phyloP scores from a whole-genome alignment of 2,888 invertebrate genomes.

The Spilarctia lutea region DNA sequence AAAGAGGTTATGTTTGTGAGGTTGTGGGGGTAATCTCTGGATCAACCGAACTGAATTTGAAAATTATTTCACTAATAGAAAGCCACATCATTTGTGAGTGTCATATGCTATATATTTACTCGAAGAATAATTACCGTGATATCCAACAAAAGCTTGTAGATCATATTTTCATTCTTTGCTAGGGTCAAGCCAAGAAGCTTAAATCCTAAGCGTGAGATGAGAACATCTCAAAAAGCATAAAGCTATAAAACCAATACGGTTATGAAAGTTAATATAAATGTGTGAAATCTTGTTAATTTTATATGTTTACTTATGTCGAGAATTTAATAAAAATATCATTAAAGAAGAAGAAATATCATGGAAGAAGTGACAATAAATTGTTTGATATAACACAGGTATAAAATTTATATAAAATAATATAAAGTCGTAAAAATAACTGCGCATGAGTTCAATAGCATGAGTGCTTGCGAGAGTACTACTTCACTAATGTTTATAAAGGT shows the following conservation, averaged over 20 bases:
- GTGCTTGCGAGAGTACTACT: background rate
- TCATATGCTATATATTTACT: no score
- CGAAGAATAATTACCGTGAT: no score
- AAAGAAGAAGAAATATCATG: no score
- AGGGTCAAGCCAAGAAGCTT: background rate
- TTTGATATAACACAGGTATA: slow-evolving; percentile 19
- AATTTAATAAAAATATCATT: background rate
- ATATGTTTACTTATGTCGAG: background rate
- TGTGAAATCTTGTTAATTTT: background rate
- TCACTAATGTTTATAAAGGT: no score
- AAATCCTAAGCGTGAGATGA: background rate
- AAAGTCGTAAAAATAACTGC: slow-evolving; percentile 4
- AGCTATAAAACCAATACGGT: background rate
- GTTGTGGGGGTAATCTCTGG: no score
- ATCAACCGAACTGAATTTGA: no score
- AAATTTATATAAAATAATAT: background rate
- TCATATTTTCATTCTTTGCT: background rate
- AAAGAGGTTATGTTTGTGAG: no score
- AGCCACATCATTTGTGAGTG: no score
- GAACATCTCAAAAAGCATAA: background rate
- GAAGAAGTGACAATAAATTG: slow-evolving; percentile 18
- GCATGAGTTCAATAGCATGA: background rate
- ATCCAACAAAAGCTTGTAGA: no score
- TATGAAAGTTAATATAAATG: background rate
- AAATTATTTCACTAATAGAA: no score